Base-by-base conservation (phyloP, 92 coral and sea anemone species). In the Muricea muricata region DNA sequence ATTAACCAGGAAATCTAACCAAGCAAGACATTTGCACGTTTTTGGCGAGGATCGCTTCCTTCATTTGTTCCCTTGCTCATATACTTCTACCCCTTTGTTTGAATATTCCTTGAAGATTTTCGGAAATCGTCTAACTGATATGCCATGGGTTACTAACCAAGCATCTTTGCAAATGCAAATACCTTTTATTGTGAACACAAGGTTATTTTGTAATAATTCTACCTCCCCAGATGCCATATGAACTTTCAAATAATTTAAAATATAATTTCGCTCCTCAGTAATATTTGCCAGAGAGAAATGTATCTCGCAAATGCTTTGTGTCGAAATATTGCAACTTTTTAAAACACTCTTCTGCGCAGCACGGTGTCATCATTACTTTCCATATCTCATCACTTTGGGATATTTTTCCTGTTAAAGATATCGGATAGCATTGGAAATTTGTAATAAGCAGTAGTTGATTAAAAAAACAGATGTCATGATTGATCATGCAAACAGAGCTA, bases 21-120 rank as follows among this genome's bases (percentile, higher is more conserved):
- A 91, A 6, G 91, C 93, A 60, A 88, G 56, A 81, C 86, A 82
- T 11, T 88, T 89, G 46, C 85, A 46, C 10, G 86, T 87, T 70
- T 90, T 90, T 26, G 70, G 18, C 56, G 79, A 29, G 4, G 28
- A 71, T 60, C 78, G 54, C 56, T 33, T 67, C 11, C 7, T 47
- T 42, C 92, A 87, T 8, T 61, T 84, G 78, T 84, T 60, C 13
- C 91, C 89, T 71, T 91, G 91, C 52, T 78, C 87, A 29, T 86
- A 34, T 13, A 67, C 18, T 24, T 70, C 48, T 4, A 24, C 21
- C 8, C 93, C 91, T 21, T 88, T 45, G 6, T 37, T 55, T 12
- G 41, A 83, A 32, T 69, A 32, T 84, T 52, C 45, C 40, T 42
- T 85, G 84, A 11, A 28, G 46, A 72, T 45, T 29, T 6, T 47